Evolutionary conservation across 2,888 invertebrate genomes (phyloP).

Genomic region (Pachliopta kotzebuea): DNA sequence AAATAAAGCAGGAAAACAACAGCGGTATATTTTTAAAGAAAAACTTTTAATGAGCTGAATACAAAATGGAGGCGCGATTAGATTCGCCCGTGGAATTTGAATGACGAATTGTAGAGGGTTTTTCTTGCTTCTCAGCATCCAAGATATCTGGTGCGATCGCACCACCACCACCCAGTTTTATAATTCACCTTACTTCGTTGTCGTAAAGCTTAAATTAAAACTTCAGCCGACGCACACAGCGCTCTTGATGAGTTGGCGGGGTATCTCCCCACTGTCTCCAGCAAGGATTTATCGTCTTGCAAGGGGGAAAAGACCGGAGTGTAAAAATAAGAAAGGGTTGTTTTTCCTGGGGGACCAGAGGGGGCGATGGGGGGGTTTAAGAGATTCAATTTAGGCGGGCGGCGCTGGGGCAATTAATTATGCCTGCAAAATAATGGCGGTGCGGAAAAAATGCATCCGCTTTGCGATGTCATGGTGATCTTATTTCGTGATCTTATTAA

Average conservation of each 20-base stretch:
- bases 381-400: slow-evolving; percentile 75
- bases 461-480: slow-evolving; percentile 37
- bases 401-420: slow-evolving; percentile 71
- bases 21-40: background rate
- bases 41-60: slow-evolving; percentile 58
- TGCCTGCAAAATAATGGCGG: slow-evolving; percentile 54
- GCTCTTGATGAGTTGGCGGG: slow-evolving; percentile 47
- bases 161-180: background rate
- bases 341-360: slow-evolving; percentile 70
- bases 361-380: slow-evolving; percentile 49
- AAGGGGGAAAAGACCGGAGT: slow-evolving; percentile 60
- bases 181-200: slow-evolving; percentile 23
- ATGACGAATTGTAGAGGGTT: slow-evolving; percentile 78
- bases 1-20: too few relatives aligned
- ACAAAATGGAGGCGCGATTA: slow-evolving; percentile 64
- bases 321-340: slow-evolving; percentile 79
- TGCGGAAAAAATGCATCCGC: slow-evolving; percentile 48
- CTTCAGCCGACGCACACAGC: background rate
- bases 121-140: slow-evolving; percentile 66
- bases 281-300: slow-evolving; percentile 78
- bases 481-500: too few relatives aligned
- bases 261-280: slow-evolving; percentile 74
- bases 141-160: slow-evolving; percentile 13
- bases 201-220: slow-evolving; percentile 26
- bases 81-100: slow-evolving; percentile 75